These are phyloP conservation scores for Phaedon cochleariae DNA, from an alignment of 2,888 invertebrate genomes.

Conservation along the genomic window DNA sequence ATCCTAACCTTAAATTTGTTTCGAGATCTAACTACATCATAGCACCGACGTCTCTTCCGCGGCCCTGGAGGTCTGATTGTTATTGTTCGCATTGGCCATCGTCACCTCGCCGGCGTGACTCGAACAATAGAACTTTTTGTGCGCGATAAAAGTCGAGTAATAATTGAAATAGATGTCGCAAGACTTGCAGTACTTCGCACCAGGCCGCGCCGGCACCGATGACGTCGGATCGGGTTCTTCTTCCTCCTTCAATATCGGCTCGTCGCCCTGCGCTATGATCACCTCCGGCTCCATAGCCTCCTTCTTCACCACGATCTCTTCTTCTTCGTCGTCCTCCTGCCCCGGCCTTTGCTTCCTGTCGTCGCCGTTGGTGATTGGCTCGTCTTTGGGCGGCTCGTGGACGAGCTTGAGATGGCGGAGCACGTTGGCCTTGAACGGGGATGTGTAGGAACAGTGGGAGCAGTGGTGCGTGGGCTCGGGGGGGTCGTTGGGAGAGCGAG, in stretches of 20 bases:
- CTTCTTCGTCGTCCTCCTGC: constrained; percentile 62
- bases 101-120: constrained; percentile 73
- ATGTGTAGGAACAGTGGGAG: constrained; percentile 78
- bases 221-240: constrained; percentile 50
- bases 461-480: constrained; percentile 74
- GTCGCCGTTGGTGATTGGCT: constrained; percentile 52
- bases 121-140: constrained; percentile 94
- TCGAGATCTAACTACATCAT: constrained; percentile 52
- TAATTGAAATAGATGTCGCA: constrained; percentile 96
- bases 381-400: constrained; percentile 64
- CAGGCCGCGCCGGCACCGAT: constrained; percentile 60
- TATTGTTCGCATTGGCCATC: constrained; percentile 67
- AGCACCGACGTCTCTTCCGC: constrained; percentile 73
- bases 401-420: constrained; percentile 78
- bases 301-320: constrained; percentile 69
- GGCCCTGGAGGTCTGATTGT: constrained; percentile 68
- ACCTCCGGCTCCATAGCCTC: constrained; percentile 67
- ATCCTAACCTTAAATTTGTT: constrained; percentile 58
- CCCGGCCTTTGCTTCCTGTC: constrained; percentile 50
- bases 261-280: constrained; percentile 60
- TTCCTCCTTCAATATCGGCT: constrained; percentile 49
- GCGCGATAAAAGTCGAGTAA: constrained; percentile 89
- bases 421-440: constrained; percentile 81
- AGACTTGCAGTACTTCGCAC: constrained; percentile 88
- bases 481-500: constrained; percentile 54